Percentiles rank a stretch among this genome's conserved stretches.
These are phyloP conservation scores for Pseudomyrmex concolor DNA, from an alignment of 1,140 invertebrate genomes.

Conservation along the genomic window DNA sequence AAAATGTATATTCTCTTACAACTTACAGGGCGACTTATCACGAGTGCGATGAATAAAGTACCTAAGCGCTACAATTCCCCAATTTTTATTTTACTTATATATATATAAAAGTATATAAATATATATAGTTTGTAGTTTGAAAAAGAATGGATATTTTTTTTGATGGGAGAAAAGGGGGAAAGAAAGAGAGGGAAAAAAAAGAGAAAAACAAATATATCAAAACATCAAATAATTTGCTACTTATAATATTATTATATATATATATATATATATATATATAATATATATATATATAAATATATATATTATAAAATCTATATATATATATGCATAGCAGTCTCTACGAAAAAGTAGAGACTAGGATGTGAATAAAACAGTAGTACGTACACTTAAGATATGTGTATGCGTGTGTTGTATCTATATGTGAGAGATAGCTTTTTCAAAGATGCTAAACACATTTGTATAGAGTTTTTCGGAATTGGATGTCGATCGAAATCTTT, in stretches of 20 bases:
- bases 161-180: too few relatives aligned
- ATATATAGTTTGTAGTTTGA: conserved; percentile 33
- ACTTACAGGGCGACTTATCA: conserved; percentile 79
- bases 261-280: not conserved
- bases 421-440: too few relatives aligned
- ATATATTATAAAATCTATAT: too few relatives aligned
- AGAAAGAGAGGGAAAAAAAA: not conserved
- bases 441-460: too few relatives aligned
- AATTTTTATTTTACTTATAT: conserved; percentile 39
- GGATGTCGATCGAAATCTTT: too few relatives aligned
- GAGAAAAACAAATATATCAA: conserved; percentile 55
- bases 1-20: conserved; percentile 42
- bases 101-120: conserved; percentile 6
- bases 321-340: conserved; percentile 2
- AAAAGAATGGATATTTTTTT: not conserved
- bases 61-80: conserved; percentile 6
- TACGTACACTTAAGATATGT: too few relatives aligned
- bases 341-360: not conserved
- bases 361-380: too few relatives aligned
- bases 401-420: too few relatives aligned
- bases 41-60: conserved; percentile 77
- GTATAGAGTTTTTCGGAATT: too few relatives aligned
- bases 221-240: conserved; percentile 46
- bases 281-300: too few relatives aligned
- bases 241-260: conserved; percentile 5